Evolutionary conservation across 2,797 vertebrate species (phyloP).

Genomic region (Myoxocephalus aenaeus): DNA sequence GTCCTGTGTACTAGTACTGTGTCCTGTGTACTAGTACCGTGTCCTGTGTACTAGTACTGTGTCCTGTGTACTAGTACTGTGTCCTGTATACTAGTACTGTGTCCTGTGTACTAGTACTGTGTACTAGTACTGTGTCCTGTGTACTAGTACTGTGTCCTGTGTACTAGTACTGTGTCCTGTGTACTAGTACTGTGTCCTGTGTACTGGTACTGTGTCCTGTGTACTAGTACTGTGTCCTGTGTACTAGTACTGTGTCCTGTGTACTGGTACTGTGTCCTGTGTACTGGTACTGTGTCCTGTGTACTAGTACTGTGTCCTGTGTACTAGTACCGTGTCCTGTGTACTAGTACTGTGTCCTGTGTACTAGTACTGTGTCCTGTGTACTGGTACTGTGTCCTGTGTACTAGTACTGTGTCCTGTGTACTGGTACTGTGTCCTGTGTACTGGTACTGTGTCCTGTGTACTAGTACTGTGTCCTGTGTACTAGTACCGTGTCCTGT

Average conservation of each 20-base stretch:
- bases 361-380: not conserved
- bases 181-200: not conserved
- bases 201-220: too few relatives aligned
- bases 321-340: too few relatives aligned
- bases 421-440: not conserved
- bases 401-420: slow-evolving; percentile 41
- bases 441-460: too few relatives aligned
- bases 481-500: not conserved
- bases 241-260: not conserved
- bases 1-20: not conserved
- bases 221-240: slow-evolving; percentile 41
- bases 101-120: not conserved
- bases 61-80: not conserved
- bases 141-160: too few relatives aligned
- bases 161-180: slow-evolving; percentile 41
- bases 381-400: too few relatives aligned
- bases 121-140: not conserved
- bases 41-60: slow-evolving; percentile 53
- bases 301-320: not conserved
- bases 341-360: slow-evolving; percentile 41
- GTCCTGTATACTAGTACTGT: not conserved
- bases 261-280: too few relatives aligned
- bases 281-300: slow-evolving; percentile 41
- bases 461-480: slow-evolving; percentile 41
- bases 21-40: not conserved